phyloP scores from a whole-genome alignment of 2,797 vertebrate genomes.

The Lophura swinhoii region DNA sequence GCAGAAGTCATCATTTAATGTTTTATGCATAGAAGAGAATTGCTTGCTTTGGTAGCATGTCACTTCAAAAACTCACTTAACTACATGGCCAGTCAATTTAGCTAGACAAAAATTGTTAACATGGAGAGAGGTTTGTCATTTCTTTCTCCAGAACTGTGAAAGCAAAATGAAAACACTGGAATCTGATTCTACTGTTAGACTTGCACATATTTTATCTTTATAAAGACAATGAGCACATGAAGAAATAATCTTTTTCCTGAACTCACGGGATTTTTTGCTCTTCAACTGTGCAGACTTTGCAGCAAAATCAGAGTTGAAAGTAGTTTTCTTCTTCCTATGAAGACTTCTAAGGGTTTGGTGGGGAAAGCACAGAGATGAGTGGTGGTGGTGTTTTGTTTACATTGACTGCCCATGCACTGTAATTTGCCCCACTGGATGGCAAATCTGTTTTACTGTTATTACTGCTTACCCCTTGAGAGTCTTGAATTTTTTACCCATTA shows the following conservation, averaged over 20 bases:
- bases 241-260: background rate
- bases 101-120: background rate
- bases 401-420: background rate
- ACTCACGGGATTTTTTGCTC: background rate
- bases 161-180: background rate
- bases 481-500: background rate
- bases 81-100: background rate
- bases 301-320: background rate
- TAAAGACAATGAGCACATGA: background rate
- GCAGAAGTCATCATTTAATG: background rate
- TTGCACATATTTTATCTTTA: background rate
- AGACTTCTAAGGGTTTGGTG: background rate
- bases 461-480: background rate
- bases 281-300: background rate
- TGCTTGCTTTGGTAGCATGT: background rate
- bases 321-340: background rate
- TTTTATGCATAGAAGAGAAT: background rate
- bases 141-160: background rate
- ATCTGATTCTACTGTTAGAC: background rate
- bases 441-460: background rate
- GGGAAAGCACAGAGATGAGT: background rate
- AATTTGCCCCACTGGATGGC: background rate
- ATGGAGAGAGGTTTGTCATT: fast-evolving
- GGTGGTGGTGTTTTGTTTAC: background rate
- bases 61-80: background rate